Evolutionary conservation across 1,140 invertebrate genomes (phyloP).

Genomic region (Nixonia krombeini): DNA sequence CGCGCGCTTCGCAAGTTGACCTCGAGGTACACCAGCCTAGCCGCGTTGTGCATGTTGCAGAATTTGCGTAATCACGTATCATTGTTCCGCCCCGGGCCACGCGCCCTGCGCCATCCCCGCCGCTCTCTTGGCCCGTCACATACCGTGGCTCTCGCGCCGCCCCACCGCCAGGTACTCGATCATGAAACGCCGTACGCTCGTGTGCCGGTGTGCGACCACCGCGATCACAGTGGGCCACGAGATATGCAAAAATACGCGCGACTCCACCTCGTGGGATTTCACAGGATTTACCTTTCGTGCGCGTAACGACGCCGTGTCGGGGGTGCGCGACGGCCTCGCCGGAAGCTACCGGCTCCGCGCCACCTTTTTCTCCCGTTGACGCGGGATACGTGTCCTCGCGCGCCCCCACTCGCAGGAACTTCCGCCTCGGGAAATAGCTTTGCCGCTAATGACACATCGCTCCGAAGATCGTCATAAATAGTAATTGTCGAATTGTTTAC

Average conservation of each 20-base stretch:
- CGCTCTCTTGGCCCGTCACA: not conserved
- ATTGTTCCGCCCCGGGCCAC: constrained; percentile 56
- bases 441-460: too few species aligned
- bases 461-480: too few species aligned
- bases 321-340: constrained; percentile 17
- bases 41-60: constrained; percentile 57
- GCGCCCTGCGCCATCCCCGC: too few species aligned
- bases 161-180: not conserved
- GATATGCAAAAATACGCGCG: constrained; percentile 31
- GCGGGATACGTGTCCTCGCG: too few species aligned
- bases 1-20: constrained; percentile 52
- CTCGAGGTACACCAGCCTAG: constrained; percentile 52
- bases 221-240: not conserved
- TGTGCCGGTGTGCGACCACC: not conserved
- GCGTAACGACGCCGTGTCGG: constrained; percentile 40
- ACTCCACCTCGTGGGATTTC: constrained; percentile 52
- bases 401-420: too few species aligned
- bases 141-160: not conserved
- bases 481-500: too few species aligned
- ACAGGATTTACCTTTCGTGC: constrained; percentile 50
- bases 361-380: constrained; percentile 20
- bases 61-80: constrained; percentile 66
- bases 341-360: constrained; percentile 31
- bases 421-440: too few species aligned
- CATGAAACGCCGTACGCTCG: too few species aligned